phyloP scores from a whole-genome alignment of 2,113 vertebrate species.

The Nerophis ophidion region DNA sequence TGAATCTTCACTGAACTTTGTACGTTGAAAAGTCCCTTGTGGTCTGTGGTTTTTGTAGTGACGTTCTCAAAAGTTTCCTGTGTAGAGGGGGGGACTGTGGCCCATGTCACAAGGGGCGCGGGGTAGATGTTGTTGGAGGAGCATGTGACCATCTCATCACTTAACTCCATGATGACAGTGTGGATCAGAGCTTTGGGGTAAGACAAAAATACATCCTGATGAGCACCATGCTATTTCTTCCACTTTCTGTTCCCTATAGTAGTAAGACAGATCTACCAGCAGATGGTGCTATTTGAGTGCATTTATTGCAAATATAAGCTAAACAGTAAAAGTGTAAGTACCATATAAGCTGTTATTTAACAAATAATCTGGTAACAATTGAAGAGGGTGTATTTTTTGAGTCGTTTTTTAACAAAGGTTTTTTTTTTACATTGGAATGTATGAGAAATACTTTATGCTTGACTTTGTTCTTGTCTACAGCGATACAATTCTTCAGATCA shows the following conservation, averaged over 20 bases:
- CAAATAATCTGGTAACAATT: no score
- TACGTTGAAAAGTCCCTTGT: conserved; percentile 65
- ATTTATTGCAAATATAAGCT: neutral
- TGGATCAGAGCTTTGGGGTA: conserved; percentile 61
- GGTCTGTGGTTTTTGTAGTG: conserved; percentile 60
- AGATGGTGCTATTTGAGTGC: conserved; percentile 18
- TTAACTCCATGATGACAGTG: conserved; percentile 64
- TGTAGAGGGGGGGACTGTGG: conserved; percentile 33
- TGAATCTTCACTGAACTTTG: conserved; percentile 59
- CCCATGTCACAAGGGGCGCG: conserved; percentile 57
- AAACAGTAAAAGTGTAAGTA: no score
- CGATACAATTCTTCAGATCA: neutral
- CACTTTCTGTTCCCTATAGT: neutral
- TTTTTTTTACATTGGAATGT: no score
- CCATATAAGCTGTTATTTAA: no score
- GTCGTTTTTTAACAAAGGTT: no score
- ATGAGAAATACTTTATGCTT: neutral
- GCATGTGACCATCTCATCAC: conserved; percentile 53
- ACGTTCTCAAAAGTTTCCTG: conserved; percentile 40
- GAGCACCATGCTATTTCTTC: neutral
- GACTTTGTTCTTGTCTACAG: neutral
- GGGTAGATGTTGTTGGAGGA: conserved; percentile 67
- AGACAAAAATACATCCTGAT: neutral
- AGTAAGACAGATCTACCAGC: conserved; percentile 17
- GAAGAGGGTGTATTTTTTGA: no score